phyloP scores from a whole-genome alignment of 2,888 invertebrate species.

The Heliconius cydno region DNA sequence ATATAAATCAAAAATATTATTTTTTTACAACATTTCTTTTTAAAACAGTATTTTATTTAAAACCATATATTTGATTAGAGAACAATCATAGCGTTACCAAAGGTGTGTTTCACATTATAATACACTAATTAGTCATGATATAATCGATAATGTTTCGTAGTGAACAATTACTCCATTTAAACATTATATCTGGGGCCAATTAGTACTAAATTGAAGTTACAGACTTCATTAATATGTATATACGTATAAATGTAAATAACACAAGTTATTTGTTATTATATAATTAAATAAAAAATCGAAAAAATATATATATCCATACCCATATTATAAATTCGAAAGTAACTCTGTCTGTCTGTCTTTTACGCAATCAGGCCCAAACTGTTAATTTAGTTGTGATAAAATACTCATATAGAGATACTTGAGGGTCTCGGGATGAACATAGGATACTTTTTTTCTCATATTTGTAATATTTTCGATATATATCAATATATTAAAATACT shows the following conservation, averaged over 20 bases:
- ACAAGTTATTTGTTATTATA: not conserved
- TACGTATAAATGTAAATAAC: not conserved
- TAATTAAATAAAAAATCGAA: too few relatives aligned
- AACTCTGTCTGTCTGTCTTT: too few relatives aligned
- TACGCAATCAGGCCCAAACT: too few relatives aligned
- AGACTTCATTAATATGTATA: not conserved
- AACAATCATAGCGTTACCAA: not conserved
- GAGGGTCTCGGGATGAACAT: too few relatives aligned
- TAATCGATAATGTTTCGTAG: constrained; percentile 24
- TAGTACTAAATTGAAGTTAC: not conserved
- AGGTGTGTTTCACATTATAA: not conserved
- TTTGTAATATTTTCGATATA: too few relatives aligned
- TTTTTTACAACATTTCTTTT: not conserved
- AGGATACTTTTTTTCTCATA: too few relatives aligned
- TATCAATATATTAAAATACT: too few relatives aligned
- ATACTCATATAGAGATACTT: too few relatives aligned
- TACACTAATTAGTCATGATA: constrained; percentile 13
- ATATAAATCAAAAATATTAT: too few relatives aligned
- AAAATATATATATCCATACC: too few relatives aligned
- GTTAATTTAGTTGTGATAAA: too few relatives aligned
- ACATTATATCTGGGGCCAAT: constrained; percentile 26
- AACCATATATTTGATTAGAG: not conserved
- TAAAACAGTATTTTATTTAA: not conserved
- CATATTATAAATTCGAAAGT: too few relatives aligned
- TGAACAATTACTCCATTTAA: constrained; percentile 5